Evolutionary conservation across 1,140 invertebrate species (phyloP), one percentile per base, ranked within the genome.

Genomic region (Pissodes strobi): DNA sequence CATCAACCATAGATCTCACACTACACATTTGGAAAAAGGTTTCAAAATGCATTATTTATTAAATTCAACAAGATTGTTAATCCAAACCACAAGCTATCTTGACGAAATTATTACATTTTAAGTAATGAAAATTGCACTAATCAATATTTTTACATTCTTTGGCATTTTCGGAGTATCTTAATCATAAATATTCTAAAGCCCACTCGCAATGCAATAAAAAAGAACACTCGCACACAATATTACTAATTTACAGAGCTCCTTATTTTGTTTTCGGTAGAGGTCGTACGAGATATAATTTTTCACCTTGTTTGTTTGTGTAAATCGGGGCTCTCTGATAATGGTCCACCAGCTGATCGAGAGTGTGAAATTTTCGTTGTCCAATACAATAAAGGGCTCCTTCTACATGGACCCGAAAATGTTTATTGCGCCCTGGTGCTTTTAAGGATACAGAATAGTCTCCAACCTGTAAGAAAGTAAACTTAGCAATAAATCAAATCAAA

Each of bases 301-400:
- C 93, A 71, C 93, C 93, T 80, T 93, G 90, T 78, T 94, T 94
- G 81, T 95, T 95, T 64, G 94, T 98, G 80, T 98, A 99, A 74
- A 99, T 99, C 45, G 97, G 97, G 67, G 97, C 94, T 76, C 93
- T 89, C 82, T 96, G 96, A 82, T 99, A 99, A 82, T 99, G 97
- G 76, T 97, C 93, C 68, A 99, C 95, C 64, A 99, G 84, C 78
- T 97, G 95, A 78, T 99, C 95, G 73, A 99, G 82, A 43, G 92
- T 92, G 69, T 92, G 89, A 81, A 99, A 99, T 81, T 94, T 95
- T 74, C 97, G 89, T 82, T 98, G 95, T 38, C 97, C 97, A 79
- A 99, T 99, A 79, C 94, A 95, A 78, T 95, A 98, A 55, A 94
- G 85, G 22, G 87, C 88, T 67, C 93, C 92, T 80, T 97, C 94